A percentile compares a stretch with the other conserved stretches of the same genome.
phyloP scores from a whole-genome alignment of 2,113 vertebrate genomes.

The Bothrops jararaca region DNA sequence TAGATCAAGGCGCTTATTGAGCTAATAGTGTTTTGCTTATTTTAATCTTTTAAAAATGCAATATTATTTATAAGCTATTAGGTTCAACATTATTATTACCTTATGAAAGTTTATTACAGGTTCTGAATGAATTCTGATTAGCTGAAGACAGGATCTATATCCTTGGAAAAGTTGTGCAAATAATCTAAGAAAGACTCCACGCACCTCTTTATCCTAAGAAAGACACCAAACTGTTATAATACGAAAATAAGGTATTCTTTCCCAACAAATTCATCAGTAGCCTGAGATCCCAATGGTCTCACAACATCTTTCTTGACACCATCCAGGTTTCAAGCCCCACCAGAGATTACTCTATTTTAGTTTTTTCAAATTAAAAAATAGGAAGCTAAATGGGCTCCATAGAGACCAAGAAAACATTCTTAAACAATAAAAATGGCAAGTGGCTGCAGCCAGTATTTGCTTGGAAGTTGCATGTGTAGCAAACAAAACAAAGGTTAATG shows the following conservation, averaged over 20 bases:
- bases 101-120: constrained; percentile 99
- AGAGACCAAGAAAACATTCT: not conserved
- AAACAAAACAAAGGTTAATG: not conserved
- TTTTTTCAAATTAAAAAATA: not conserved
- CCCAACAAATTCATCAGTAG: not conserved
- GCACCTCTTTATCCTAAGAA: constrained; percentile 93
- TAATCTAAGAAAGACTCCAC: constrained; percentile 93
- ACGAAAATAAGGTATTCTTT: not conserved
- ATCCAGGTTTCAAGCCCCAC: not conserved
- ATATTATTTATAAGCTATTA: not conserved
- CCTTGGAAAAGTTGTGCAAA: constrained; percentile 99
- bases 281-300: not conserved
- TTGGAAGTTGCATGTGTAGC: not conserved
- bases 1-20: not conserved
- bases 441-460: not conserved
- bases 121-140: constrained; percentile 96
- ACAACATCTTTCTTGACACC: not conserved
- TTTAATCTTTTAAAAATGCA: not conserved
- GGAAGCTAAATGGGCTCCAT: not conserved
- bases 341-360: not conserved
- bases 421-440: not conserved
- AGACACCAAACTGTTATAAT: not conserved
- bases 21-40: not conserved
- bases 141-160: constrained; percentile 95
- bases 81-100: constrained; percentile 68